Conservation (phyloP, 2,888 invertebrate species). For the Monoplex corrugatus region DNA sequence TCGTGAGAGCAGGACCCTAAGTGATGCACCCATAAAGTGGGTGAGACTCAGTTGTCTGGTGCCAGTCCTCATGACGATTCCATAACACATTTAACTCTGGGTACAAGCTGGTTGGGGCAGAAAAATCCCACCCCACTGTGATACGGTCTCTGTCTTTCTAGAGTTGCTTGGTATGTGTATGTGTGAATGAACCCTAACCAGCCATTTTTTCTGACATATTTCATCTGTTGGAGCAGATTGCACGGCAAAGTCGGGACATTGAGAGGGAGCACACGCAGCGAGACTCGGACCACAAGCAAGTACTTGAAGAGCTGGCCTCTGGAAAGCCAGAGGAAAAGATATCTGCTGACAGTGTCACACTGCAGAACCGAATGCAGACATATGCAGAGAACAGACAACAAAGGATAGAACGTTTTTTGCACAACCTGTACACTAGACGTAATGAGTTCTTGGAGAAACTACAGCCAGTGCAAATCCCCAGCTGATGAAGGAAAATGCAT, state of each 20-base stretch:
- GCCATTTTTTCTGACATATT: no score
- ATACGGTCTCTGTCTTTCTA: no score
- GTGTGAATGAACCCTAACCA: no score
- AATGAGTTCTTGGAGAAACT: slow-evolving; percentile 61
- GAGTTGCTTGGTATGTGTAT: not conserved
- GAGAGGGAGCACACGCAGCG: slow-evolving; percentile 64
- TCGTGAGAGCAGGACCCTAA: no score
- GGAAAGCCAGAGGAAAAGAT: not conserved
- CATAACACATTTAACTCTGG: no score
- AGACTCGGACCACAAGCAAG: slow-evolving; percentile 70
- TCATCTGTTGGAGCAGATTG: slow-evolving; percentile 65
- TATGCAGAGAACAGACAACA: slow-evolving; percentile 64
- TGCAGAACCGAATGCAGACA: slow-evolving; percentile 61
- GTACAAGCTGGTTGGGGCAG: no score
- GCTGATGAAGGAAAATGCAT: not conserved
- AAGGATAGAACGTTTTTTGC: slow-evolving; percentile 66
- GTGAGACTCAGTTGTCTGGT: no score
- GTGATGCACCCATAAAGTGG: no score
- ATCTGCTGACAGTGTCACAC: not conserved
- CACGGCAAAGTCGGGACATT: slow-evolving; percentile 63
- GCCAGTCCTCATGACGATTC: no score
- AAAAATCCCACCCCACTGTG: no score
- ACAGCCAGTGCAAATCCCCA: slow-evolving; percentile 28
- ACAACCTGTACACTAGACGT: slow-evolving; percentile 62
- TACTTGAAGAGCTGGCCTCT: slow-evolving; percentile 58